Base-by-base conservation (phyloP, 2,797 vertebrate genomes). In the Gymnodraco acuticeps region DNA sequence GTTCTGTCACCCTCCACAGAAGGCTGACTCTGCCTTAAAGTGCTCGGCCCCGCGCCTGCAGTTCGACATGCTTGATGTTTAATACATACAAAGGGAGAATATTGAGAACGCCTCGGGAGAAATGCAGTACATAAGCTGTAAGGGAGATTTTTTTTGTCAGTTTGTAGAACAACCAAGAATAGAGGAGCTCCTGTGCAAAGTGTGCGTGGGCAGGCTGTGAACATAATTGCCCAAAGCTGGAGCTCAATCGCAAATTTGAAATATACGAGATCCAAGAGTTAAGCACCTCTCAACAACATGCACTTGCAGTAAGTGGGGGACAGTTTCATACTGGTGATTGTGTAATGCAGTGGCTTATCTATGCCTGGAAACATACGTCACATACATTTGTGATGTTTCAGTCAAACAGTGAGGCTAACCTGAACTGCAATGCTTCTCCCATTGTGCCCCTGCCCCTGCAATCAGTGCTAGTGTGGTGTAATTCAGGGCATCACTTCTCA, bases 1-100 rank as follows among this genome's bases (percentile, higher is more conserved):
- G 87, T 89, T 89, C 89, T 72, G 87, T 93, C 91, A 90, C 92
- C 89, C 88, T 85, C 71, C 75, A 81, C 87, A 89, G 87, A 87
- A 89, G 83, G 78, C 85, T 80, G 78, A 84, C 70, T 87, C 81
- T 85, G 86, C 88, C 88, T 89, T 83, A 85, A 86, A 90, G 83
- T 81, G 88, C 87, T 78, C 76, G 63, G 80, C 78, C 83, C 75
- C 17, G 16, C 55, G 74, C 81, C 82, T 79, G 62, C 85, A 72
- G 64, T 73, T 84, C 67, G 52, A 86, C 92, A 82, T 66, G 84
- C 86, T 85, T 88, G 80, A 92, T 90, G 83, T 92, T 88, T 89
- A 90, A 93, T 87, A 90, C 87, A 89, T 88, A 83, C 80, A 86
- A 73, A 60, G 64, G 79, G 69, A 82, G 82, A 87, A 71, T 72